Evolutionary conservation across 1,140 invertebrate species (phyloP).

Genomic region (Drosophila nasuta): DNA sequence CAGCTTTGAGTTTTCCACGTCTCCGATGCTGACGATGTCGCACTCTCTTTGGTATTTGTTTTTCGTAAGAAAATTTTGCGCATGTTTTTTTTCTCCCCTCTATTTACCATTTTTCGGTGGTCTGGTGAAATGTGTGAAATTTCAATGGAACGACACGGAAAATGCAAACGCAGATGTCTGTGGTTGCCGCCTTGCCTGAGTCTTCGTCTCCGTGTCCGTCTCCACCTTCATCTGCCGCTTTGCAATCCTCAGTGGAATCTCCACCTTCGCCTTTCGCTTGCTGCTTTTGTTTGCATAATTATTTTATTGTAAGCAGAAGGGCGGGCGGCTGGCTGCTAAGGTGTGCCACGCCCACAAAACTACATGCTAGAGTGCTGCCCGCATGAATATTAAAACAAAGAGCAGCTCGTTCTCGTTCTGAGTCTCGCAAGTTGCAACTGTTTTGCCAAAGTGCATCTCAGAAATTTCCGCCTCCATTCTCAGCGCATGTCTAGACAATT

Average conservation of each 20-base stretch:
- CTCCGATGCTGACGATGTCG: constrained; percentile 18
- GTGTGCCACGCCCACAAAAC: constrained; percentile 46
- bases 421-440: constrained; percentile 51
- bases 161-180: constrained; percentile 29
- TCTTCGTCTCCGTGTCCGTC: background rate
- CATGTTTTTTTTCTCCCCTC: constrained; percentile 27
- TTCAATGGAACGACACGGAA: constrained; percentile 60
- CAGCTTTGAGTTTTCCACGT: constrained; percentile 32
- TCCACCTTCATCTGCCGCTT: background rate
- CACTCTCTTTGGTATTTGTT: constrained; percentile 53
- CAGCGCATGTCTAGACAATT: constrained; percentile 49
- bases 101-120: constrained; percentile 14
- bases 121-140: constrained; percentile 67
- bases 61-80: constrained; percentile 71
- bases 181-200: constrained; percentile 18
- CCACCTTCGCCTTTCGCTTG: constrained; percentile 6
- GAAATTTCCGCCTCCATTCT: background rate
- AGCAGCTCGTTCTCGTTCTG: constrained; percentile 49
- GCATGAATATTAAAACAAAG: constrained; percentile 76
- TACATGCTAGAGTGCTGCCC: constrained; percentile 55
- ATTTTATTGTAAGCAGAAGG: constrained; percentile 65
- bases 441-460: constrained; percentile 52
- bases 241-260: constrained; percentile 21
- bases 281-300: constrained; percentile 74
- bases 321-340: constrained; percentile 8